These are phyloP conservation scores for Synchiropus splendidus DNA, from an alignment of 2,113 vertebrate genomes.

Conservation along the genomic window DNA sequence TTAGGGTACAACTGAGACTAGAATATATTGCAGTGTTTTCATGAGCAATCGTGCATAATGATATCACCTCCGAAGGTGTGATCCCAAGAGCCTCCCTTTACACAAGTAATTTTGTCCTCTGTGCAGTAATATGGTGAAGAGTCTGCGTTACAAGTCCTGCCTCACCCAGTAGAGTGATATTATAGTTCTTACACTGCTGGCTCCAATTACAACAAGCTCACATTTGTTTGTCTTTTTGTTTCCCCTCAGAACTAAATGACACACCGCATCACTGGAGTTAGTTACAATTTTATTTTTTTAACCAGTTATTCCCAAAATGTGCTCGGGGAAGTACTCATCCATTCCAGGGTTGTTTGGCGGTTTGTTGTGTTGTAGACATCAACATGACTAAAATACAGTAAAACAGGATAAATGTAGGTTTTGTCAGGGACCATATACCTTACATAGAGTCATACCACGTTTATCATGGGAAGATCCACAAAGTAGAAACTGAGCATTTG, in stretches of 20 bases:
- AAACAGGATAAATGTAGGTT: no score
- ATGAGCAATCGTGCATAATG: neutral
- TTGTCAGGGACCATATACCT: no score
- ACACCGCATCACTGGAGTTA: neutral
- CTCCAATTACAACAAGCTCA: neutral
- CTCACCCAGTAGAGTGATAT: neutral
- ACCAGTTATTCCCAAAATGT: no score
- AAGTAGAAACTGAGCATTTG: no score
- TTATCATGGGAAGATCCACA: no score
- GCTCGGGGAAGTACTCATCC: no score
- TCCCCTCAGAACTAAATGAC: neutral
- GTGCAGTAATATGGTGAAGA: neutral
- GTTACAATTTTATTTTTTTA: neutral
- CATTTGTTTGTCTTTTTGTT: no score
- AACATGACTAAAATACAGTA: no score
- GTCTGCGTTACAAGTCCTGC: neutral
- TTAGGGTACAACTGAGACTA: neutral
- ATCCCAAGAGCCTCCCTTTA: neutral
- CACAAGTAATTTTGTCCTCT: neutral
- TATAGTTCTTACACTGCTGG: neutral
- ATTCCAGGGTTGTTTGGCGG: no score
- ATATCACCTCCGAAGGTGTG: neutral
- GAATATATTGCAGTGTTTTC: neutral
- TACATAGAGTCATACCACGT: no score
- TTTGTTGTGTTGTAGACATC: no score